These are phyloP conservation scores for Zaprionus tsacasi DNA, from an alignment of 1,140 invertebrate genomes.

Conservation along the genomic window DNA sequence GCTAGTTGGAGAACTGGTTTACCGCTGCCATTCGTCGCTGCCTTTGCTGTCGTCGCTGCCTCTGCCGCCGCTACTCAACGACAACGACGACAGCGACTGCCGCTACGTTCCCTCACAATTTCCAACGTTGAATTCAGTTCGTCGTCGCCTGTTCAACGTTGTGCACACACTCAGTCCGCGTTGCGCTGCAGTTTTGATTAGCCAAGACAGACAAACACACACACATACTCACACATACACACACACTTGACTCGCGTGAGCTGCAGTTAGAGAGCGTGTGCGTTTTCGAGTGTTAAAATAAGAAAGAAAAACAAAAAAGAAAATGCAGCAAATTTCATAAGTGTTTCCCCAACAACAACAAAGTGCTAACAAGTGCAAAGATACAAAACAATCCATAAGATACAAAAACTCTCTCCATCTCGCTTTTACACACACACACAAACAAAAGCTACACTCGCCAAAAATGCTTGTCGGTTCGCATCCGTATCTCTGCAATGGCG, in stretches of 20 bases:
- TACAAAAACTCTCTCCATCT: slow-evolving; percentile 7
- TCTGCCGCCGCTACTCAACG: slow-evolving; percentile 17
- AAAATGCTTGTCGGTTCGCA: slow-evolving; percentile 82
- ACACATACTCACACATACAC: slow-evolving; percentile 26
- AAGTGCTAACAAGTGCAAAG: slow-evolving; percentile 43
- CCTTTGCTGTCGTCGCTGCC: slow-evolving; percentile 39
- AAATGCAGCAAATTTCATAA: slow-evolving; percentile 41
- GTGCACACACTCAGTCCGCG: slow-evolving; percentile 79
- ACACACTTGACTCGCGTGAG: slow-evolving; percentile 12
- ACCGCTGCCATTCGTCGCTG: slow-evolving; percentile 65
- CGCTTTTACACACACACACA: background rate
- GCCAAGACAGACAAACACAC: slow-evolving; percentile 40
- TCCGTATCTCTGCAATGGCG: slow-evolving; percentile 83
- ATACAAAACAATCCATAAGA: slow-evolving; percentile 26
- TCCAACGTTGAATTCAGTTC: slow-evolving; percentile 82
- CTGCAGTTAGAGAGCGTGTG: slow-evolving; percentile 3
- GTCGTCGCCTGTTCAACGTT: slow-evolving; percentile 82
- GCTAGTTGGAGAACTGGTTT: slow-evolving; percentile 71
- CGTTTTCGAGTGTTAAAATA: slow-evolving; percentile 1
- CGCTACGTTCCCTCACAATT: slow-evolving; percentile 71
- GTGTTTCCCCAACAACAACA: slow-evolving; percentile 9
- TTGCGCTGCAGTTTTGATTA: slow-evolving; percentile 50
- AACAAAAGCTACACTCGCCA: slow-evolving; percentile 26
- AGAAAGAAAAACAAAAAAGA: background rate
- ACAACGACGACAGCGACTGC: slow-evolving; percentile 36